These are phyloP conservation scores for Olivierus martensii DNA, from an alignment of 1,140 invertebrate genomes.

Conservation along the genomic window DNA sequence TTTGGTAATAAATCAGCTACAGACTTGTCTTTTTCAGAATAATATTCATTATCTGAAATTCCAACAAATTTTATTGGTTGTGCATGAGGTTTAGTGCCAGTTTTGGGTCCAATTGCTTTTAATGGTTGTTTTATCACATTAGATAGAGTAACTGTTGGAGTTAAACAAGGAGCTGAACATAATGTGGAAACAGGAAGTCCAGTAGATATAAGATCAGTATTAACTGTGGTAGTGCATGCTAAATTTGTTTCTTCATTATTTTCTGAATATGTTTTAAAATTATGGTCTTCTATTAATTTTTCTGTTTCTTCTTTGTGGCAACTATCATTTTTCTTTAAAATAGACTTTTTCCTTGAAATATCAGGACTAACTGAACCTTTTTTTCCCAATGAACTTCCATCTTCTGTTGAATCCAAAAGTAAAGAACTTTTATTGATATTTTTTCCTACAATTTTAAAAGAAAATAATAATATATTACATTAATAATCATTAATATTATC, in stretches of 20 bases:
- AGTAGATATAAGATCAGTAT: no score
- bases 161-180: background rate
- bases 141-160: background rate
- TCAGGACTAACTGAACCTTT: constrained; percentile 33
- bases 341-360: constrained; percentile 46
- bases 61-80: constrained; percentile 33
- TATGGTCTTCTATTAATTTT: constrained; percentile 48
- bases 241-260: background rate
- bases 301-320: constrained; percentile 54
- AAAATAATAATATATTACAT: no score
- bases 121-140: background rate
- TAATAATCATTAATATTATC: no score
- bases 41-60: constrained; percentile 22
- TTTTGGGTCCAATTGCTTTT: constrained; percentile 18
- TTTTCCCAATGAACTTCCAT: no score
- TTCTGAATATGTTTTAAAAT: background rate
- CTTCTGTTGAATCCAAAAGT: no score
- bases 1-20: no score
- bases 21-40: no score
- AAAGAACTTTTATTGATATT: no score
- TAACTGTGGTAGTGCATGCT: no score
- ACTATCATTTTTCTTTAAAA: constrained; percentile 50
- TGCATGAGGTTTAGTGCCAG: constrained; percentile 24
- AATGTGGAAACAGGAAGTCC: no score
- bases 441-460: no score